Base-by-base conservation (phyloP, 2,797 vertebrate genomes). In the Notolabrus celidotus region DNA sequence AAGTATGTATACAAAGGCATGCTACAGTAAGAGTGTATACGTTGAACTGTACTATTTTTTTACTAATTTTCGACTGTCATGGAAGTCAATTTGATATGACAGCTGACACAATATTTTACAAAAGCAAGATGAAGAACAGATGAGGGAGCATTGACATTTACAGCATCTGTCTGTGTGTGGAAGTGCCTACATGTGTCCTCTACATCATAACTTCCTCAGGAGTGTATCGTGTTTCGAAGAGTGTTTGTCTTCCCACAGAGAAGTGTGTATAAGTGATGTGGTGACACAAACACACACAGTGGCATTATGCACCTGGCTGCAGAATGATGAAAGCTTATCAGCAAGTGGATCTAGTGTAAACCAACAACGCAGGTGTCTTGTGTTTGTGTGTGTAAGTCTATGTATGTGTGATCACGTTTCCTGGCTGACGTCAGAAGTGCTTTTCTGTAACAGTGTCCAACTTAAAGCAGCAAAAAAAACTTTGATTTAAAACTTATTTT, bases 221-320 rank as follows among this genome's bases (percentile, higher is more conserved):
- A 80, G 77, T 66, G 22, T 60, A 52, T 61, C 61, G 41, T 80
- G 82, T 85, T 72, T 76, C 20, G 54, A 65, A 52, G 71, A 56
- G 68, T 77, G 74, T 79, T 84, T 79, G 67, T 78, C 69, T 73
- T 50, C 79, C 82, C 84, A 69, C 75, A 86, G 79, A 79, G 71
- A 74, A 43, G 34, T 69, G 77, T 72, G 69, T 74, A 38, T 42
- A 70, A 82, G 67, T 87, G 82, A 91, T 91, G 91, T 90, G 88
- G 91, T 89, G 15, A 69, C 56, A 69, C 63, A 67, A 25, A 33
- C 47, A 60, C 57, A 74, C 59, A 77, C 65, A 54, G 51, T 29
- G 59, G 75, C 73, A 69, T 23, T 51, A 42, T 83, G 84, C 92
- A 94, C 90, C 92, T 93, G 87, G 79, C 61, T 81, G 92, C 85